Conservation (phyloP, 1,140 invertebrate species). For the Anoplolepis gracilipes region DNA sequence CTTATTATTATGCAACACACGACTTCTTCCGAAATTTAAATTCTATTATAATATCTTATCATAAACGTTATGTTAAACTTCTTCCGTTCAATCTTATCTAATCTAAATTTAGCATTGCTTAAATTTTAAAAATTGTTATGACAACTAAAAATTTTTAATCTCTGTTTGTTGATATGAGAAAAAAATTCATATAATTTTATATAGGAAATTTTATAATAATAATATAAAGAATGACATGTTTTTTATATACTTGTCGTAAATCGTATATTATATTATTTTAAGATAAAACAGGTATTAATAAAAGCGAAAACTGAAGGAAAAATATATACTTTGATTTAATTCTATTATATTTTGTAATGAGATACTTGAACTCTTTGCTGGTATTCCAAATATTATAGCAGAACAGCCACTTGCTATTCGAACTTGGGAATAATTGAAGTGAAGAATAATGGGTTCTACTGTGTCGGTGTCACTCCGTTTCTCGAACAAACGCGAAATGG, state of each 20-base stretch:
- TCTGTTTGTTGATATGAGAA: background rate
- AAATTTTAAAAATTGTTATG: background rate
- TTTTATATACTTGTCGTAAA: background rate
- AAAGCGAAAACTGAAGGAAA: background rate
- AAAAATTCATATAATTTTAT: background rate
- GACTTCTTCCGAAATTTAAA: background rate
- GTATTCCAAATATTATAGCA: background rate
- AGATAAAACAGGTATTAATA: background rate
- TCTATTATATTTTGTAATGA: background rate
- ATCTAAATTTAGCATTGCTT: background rate
- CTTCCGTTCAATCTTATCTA: background rate
- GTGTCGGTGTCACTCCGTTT: background rate
- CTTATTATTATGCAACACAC: conserved; percentile 21
- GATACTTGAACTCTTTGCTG: background rate
- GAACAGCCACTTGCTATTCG: no score
- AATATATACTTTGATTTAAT: conserved; percentile 4
- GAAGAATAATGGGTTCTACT: background rate
- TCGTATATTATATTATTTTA: background rate
- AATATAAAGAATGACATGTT: background rate
- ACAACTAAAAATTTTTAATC: background rate
- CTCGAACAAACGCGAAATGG: background rate
- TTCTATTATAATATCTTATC: background rate
- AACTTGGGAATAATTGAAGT: background rate
- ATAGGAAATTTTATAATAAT: background rate
- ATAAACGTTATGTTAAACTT: background rate